A percentile compares a stretch with the other conserved stretches of the same genome.
phyloP scores from a whole-genome alignment of 2,113 vertebrate species.

The Xenopus tropicalis region UCB_Xtro_10.0 CM004445.2:27485001-27485500 shows the following conservation, averaged over 20 bases:
- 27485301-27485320: not conserved
- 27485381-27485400: not conserved
- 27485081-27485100: conserved; percentile 39
- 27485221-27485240: not conserved
- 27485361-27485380: not conserved
- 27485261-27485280: not conserved
- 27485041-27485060: no score
- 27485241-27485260: not conserved
- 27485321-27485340: conserved; percentile 2
- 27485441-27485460: conserved; percentile 41
- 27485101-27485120: conserved; percentile 67
- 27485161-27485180: not conserved
- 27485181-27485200: not conserved
- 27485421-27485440: conserved; percentile 44
- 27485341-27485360: not conserved
- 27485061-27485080: no score
- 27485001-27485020: no score
- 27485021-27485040: no score
- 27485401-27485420: not conserved
- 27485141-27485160: conserved; percentile 38
- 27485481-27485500: conserved; percentile 63
- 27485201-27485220: not conserved
- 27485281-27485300: not conserved
- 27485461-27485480: conserved; percentile 50
- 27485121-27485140: conserved; percentile 18